A percentile compares a stretch with the other conserved stretches of the same genome.
These are phyloP conservation scores for Lethenteron reissneri DNA, from an alignment of 2,113 vertebrate species.

Conservation along the genomic window DNA sequence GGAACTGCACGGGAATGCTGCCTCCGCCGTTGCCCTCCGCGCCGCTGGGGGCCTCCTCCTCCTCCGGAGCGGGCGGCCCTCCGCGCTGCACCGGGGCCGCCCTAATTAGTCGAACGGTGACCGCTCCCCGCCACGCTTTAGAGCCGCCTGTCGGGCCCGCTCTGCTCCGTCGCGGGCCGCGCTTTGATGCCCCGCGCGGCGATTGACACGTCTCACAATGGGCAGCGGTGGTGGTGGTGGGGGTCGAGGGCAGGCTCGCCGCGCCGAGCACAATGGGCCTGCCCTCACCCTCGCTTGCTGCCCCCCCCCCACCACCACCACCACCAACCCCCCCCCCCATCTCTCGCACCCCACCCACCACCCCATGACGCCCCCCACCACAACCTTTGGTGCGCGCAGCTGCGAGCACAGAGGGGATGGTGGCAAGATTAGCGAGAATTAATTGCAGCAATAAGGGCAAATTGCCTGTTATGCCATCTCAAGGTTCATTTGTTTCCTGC, in stretches of 20 bases:
- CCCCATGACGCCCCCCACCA: not conserved
- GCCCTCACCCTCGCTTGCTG: not conserved
- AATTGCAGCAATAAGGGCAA: constrained; percentile 5
- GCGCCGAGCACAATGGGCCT: not conserved
- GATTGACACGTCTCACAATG: constrained; percentile 5
- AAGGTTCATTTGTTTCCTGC: too few species aligned
- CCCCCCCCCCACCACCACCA: not conserved
- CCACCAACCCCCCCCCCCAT: not conserved
- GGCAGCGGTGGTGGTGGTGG: constrained; percentile 10
- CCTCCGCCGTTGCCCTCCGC: too few species aligned
- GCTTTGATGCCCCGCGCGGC: not conserved
- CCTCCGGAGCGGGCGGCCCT: too few species aligned
- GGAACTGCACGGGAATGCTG: too few species aligned
- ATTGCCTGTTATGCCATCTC: not conserved
- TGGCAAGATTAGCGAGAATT: not conserved
- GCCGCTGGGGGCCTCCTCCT: too few species aligned
- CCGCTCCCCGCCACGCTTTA: constrained; percentile 1
- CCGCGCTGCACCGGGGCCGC: not conserved
- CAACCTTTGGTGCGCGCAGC: too few species aligned
- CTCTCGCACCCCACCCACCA: not conserved
- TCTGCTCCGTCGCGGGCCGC: not conserved
- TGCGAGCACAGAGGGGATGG: too few species aligned
- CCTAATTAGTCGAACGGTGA: constrained; percentile 5
- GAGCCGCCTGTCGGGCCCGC: not conserved
- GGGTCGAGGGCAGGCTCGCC: too few species aligned